These are phyloP conservation scores for Poeciliopsis retropinna DNA, from an alignment of 2,113 vertebrate species.

Conservation along the genomic window DNA sequence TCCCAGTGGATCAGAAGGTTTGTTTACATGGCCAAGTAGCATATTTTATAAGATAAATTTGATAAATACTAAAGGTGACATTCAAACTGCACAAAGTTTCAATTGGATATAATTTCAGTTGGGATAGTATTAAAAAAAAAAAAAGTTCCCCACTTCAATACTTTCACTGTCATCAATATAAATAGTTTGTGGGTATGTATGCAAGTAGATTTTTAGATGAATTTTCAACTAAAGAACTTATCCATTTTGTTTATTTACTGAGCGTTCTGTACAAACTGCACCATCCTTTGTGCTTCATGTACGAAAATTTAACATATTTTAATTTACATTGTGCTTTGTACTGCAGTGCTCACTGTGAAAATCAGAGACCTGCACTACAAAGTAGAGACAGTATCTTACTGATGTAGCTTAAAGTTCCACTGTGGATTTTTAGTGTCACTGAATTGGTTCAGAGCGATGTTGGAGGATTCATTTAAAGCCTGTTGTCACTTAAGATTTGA, in stretches of 20 bases:
- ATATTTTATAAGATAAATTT: not conserved
- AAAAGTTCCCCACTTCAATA: too few species aligned
- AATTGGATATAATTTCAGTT: too few species aligned
- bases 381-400: not conserved
- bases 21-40: not conserved
- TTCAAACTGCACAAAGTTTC: too few species aligned
- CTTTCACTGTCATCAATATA: too few species aligned
- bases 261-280: too few species aligned
- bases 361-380: not conserved
- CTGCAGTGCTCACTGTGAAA: not conserved
- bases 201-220: too few species aligned
- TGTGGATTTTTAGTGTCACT: not conserved
- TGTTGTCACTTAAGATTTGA: too few species aligned
- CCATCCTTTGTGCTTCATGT: not conserved
- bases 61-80: too few species aligned
- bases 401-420: not conserved
- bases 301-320: not conserved
- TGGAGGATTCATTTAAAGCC: not conserved
- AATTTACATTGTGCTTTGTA: slow-evolving; percentile 13
- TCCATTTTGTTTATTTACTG: not conserved
- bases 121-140: too few species aligned
- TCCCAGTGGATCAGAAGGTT: too few species aligned
- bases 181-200: too few species aligned
- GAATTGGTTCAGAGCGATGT: not conserved
- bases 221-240: too few species aligned